phyloP scores from a whole-genome alignment of 1,140 invertebrate species.

The Bacillus rossius region DNA sequence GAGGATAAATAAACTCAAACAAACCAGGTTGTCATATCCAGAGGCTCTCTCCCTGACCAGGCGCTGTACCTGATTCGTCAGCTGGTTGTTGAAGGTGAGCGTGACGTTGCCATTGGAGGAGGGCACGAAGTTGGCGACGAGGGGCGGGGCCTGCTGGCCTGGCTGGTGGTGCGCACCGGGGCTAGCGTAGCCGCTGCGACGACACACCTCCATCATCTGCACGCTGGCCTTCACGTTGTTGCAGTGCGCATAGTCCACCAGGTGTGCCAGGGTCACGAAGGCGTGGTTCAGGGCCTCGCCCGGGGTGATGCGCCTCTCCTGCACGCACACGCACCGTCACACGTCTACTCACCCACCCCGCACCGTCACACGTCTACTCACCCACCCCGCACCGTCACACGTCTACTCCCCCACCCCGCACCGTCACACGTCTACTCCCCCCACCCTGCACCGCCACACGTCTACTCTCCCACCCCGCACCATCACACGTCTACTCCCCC shows the following conservation, averaged over 20 bases:
- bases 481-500: too few species aligned
- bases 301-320: slow-evolving; percentile 91
- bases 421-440: slow-evolving; percentile 83
- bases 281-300: slow-evolving; percentile 93
- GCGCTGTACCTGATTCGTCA: slow-evolving; percentile 66
- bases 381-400: too few species aligned
- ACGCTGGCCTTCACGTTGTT: slow-evolving; percentile 93
- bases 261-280: slow-evolving; percentile 88
- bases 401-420: too few species aligned
- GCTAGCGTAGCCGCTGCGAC: slow-evolving; percentile 50
- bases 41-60: slow-evolving; percentile 56
- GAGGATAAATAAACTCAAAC: slow-evolving; percentile 18
- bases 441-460: neutral
- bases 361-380: too few species aligned
- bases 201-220: slow-evolving; percentile 93
- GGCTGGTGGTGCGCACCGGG: slow-evolving; percentile 20
- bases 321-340: slow-evolving; percentile 8
- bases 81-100: slow-evolving; percentile 78
- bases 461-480: too few species aligned
- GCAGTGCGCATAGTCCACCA: slow-evolving; percentile 94
- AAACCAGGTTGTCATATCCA: slow-evolving; percentile 59
- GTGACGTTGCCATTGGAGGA: slow-evolving; percentile 79
- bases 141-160: slow-evolving; percentile 42
- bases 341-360: too few species aligned
- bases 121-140: slow-evolving; percentile 59